Conservation (phyloP, 2,888 invertebrate species). For the Parnassius glacialis region DNA sequence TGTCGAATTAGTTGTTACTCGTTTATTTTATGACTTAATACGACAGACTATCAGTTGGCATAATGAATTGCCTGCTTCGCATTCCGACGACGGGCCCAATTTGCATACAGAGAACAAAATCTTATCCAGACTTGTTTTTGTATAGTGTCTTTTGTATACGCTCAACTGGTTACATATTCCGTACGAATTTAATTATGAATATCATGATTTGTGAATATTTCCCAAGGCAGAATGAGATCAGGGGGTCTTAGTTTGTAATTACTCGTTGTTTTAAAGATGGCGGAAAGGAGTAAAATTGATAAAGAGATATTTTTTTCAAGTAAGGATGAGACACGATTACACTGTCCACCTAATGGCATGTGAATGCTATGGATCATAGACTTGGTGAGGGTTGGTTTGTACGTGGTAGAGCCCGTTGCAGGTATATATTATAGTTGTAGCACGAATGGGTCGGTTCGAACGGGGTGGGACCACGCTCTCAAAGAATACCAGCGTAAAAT, state of each 20-base stretch:
- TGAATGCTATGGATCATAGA: too few relatives aligned
- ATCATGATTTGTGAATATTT: conserved; percentile 12
- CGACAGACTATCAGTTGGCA: conserved; percentile 21
- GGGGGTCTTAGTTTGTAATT: conserved; percentile 8
- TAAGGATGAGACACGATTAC: too few relatives aligned
- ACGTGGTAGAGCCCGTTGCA: too few relatives aligned
- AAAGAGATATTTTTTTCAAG: neutral
- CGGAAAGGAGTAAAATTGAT: neutral
- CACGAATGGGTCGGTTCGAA: too few relatives aligned
- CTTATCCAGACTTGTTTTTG: conserved; percentile 11
- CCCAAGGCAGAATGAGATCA: conserved; percentile 2
- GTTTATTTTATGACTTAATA: conserved; percentile 28
- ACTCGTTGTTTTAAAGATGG: neutral
- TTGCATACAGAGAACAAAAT: conserved; percentile 25
- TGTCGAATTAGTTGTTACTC: conserved; percentile 26
- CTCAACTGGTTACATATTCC: conserved; percentile 5
- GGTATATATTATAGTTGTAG: too few relatives aligned
- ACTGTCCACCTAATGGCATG: too few relatives aligned
- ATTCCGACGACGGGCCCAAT: conserved; percentile 12
- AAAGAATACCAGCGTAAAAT: too few relatives aligned
- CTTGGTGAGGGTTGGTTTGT: too few relatives aligned
- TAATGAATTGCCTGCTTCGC: conserved; percentile 23
- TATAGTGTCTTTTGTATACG: conserved; percentile 10
- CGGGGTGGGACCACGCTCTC: too few relatives aligned
- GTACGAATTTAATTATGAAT: conserved; percentile 15